Conservation (phyloP, 2,113 vertebrate species). For the Galemys pyrenaicus region DNA sequence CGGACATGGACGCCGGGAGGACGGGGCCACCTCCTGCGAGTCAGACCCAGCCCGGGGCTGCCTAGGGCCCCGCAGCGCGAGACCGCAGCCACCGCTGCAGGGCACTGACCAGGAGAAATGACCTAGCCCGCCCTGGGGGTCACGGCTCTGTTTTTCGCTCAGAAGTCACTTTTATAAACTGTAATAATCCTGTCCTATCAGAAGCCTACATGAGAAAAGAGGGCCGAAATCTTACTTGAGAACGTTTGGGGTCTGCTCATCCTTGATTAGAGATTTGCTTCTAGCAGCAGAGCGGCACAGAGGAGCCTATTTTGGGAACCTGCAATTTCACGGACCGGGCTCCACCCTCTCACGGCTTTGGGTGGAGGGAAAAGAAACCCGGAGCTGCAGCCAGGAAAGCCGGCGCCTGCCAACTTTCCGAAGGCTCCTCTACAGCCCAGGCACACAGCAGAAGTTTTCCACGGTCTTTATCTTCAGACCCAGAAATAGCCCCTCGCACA, state of each 20-base stretch:
- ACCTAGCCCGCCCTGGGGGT: not conserved
- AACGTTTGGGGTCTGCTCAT: constrained; percentile 19
- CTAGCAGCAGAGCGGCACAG: constrained; percentile 47
- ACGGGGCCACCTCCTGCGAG: not conserved
- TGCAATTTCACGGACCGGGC: constrained; percentile 77
- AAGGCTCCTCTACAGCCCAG: constrained; percentile 73
- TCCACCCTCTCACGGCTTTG: constrained; percentile 77
- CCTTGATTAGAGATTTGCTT: constrained; percentile 64
- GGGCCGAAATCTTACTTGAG: constrained; percentile 29
- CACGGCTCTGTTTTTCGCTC: constrained; percentile 49
- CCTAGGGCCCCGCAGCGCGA: too few relatives aligned
- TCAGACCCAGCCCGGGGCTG: not conserved
- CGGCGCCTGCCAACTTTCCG: constrained; percentile 74
- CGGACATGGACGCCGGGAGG: not conserved
- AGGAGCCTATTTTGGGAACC: constrained; percentile 79
- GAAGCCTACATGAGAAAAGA: constrained; percentile 18
- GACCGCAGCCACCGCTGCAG: too few relatives aligned
- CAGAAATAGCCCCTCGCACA: constrained; percentile 52
- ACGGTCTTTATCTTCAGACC: constrained; percentile 52
- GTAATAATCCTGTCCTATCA: not conserved
- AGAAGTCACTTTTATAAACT: constrained; percentile 57
- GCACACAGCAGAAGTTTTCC: constrained; percentile 62
- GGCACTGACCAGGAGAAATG: too few relatives aligned
- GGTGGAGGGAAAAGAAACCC: constrained; percentile 50
- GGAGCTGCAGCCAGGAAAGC: constrained; percentile 74